Conservation (phyloP, 2,113 vertebrate genomes). For the Lanius collurio region DNA sequence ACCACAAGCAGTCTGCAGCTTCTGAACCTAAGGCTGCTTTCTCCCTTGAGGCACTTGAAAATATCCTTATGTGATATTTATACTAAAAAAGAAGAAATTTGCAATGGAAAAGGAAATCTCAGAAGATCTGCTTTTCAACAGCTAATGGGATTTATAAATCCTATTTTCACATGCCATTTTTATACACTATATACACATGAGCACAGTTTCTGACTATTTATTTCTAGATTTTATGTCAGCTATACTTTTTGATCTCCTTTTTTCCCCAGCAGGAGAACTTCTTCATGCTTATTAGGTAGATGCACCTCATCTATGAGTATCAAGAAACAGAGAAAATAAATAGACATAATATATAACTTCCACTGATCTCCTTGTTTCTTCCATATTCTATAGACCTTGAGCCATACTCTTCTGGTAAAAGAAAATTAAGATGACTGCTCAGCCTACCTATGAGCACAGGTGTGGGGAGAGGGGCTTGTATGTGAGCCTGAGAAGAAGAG, state of each 20-base stretch:
- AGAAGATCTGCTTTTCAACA: neutral
- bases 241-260: neutral
- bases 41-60: neutral
- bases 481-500: neutral
- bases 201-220: neutral
- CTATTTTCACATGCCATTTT: neutral
- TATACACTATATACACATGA: neutral
- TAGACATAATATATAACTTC: neutral
- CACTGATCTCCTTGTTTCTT: neutral
- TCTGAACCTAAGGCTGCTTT: neutral
- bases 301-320: neutral
- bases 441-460: neutral
- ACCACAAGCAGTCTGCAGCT: neutral
- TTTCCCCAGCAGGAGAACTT: neutral
- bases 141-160: neutral
- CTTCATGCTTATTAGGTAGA: accelerated
- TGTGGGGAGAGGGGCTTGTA: neutral
- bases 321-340: neutral
- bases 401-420: neutral
- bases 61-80: neutral
- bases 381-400: neutral
- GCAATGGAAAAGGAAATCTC: neutral
- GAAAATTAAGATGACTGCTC: neutral
- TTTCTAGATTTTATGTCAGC: neutral
- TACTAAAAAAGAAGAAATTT: neutral